Evolutionary conservation across 2,113 vertebrate genomes (phyloP).

Genomic region (Dromaius novaehollandiae): DNA sequence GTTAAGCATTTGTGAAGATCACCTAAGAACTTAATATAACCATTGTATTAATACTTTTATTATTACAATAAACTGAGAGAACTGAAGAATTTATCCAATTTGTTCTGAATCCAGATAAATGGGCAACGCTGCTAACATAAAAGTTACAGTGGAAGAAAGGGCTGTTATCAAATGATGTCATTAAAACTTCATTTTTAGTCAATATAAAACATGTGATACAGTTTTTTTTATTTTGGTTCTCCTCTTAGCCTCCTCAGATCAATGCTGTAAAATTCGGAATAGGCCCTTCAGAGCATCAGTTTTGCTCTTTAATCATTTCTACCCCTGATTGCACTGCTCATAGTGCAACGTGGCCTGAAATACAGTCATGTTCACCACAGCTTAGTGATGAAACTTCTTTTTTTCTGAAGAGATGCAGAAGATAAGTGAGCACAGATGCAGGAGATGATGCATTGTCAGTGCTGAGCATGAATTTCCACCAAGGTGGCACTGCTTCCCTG

Average conservation of each 20-base stretch:
- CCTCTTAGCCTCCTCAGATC: background rate
- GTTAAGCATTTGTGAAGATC: slow-evolving; percentile 38
- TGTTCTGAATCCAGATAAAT: slow-evolving; percentile 15
- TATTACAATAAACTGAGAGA: background rate
- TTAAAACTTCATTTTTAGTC: background rate
- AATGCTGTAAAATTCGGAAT: background rate
- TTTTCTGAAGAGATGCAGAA: background rate
- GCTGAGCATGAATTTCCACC: background rate
- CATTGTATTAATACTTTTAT: slow-evolving; percentile 8
- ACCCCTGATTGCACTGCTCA: background rate
- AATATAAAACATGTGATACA: background rate
- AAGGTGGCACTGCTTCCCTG: background rate
- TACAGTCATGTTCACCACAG: background rate
- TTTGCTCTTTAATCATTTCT: background rate
- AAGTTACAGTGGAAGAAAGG: background rate
- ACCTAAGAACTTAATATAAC: slow-evolving; percentile 40
- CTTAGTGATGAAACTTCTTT: too few species aligned
- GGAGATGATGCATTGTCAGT: background rate
- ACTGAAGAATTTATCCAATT: background rate
- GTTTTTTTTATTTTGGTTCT: background rate
- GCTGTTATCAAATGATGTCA: background rate
- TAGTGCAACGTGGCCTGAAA: background rate
- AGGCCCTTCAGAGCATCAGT: background rate
- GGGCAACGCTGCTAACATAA: background rate
- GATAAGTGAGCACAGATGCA: background rate